Evolutionary conservation across 1,140 invertebrate species (phyloP).

Genomic region (Aporrectodea caliginosa): DNA sequence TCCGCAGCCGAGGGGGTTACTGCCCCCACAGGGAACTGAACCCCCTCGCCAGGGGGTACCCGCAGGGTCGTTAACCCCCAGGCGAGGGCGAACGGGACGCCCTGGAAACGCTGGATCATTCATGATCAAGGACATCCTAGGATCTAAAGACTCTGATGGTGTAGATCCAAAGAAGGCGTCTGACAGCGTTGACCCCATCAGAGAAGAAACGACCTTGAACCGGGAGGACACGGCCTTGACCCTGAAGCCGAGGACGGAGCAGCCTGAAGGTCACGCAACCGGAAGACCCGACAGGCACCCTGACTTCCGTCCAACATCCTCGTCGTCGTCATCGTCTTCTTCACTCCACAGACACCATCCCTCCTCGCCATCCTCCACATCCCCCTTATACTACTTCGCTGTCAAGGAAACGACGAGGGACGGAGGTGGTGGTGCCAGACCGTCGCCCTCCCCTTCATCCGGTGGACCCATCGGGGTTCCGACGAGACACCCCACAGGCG

Average conservation of each 20-base stretch:
- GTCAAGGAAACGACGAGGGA: background rate
- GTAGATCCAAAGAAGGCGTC: background rate
- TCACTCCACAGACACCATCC: background rate
- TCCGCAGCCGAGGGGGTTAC: background rate
- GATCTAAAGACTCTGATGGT: too few relatives aligned
- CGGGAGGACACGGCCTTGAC: background rate
- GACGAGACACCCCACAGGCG: background rate
- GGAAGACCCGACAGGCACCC: background rate
- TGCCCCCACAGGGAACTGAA: background rate
- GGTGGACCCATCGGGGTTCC: background rate
- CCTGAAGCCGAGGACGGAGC: background rate
- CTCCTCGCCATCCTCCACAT: background rate
- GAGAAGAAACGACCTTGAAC: background rate
- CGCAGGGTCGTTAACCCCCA: background rate
- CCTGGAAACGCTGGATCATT: background rate
- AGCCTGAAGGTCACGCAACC: background rate
- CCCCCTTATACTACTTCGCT: background rate
- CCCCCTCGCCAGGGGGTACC: too few relatives aligned
- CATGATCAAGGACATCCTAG: background rate
- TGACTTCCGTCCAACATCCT: background rate
- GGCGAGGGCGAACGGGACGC: too few relatives aligned
- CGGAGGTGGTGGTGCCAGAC: too few relatives aligned
- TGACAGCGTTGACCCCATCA: background rate
- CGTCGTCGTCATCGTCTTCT: background rate
- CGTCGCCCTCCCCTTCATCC: background rate